These are phyloP conservation scores for Zaprionus africanus DNA, from an alignment of 1,140 invertebrate genomes.

Conservation along the genomic window DNA sequence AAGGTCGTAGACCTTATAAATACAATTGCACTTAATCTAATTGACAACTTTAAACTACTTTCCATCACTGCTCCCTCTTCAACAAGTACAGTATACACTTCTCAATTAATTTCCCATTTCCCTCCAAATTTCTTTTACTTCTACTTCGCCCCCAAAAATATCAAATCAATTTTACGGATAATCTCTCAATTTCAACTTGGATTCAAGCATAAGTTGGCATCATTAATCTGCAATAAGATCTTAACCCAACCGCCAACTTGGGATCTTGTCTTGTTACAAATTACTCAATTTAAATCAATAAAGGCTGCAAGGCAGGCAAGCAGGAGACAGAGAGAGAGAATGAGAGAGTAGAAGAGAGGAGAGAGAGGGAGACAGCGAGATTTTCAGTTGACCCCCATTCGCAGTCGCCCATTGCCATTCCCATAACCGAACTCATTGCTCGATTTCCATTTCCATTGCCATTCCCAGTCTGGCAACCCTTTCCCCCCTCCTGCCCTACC, in stretches of 20 bases:
- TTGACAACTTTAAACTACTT: too few relatives aligned
- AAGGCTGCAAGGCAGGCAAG: constrained; percentile 23
- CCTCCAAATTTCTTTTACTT: background rate
- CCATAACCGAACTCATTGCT: constrained; percentile 13
- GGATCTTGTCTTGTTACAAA: constrained; percentile 50
- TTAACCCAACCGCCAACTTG: constrained; percentile 34
- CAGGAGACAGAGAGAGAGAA: background rate
- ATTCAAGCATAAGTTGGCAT: constrained; percentile 44
- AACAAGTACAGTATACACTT: background rate
- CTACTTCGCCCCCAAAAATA: background rate
- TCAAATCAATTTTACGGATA: constrained; percentile 52
- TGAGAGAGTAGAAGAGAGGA: background rate
- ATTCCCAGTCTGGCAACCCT: constrained; percentile 10
- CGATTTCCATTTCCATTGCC: constrained; percentile 34
- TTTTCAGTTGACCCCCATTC: constrained; percentile 52
- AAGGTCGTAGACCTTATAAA: too few relatives aligned
- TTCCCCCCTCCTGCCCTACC: constrained; percentile 14
- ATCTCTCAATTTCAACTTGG: constrained; percentile 55
- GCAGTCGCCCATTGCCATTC: constrained; percentile 9
- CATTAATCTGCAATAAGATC: constrained; percentile 70
- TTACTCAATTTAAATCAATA: constrained; percentile 82
- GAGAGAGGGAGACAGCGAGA: background rate
- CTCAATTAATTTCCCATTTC: background rate
- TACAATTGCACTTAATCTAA: too few relatives aligned
- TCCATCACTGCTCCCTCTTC: too few relatives aligned